Conservation (phyloP, 2,888 invertebrate species). For the Sminthurides aquaticus region DNA sequence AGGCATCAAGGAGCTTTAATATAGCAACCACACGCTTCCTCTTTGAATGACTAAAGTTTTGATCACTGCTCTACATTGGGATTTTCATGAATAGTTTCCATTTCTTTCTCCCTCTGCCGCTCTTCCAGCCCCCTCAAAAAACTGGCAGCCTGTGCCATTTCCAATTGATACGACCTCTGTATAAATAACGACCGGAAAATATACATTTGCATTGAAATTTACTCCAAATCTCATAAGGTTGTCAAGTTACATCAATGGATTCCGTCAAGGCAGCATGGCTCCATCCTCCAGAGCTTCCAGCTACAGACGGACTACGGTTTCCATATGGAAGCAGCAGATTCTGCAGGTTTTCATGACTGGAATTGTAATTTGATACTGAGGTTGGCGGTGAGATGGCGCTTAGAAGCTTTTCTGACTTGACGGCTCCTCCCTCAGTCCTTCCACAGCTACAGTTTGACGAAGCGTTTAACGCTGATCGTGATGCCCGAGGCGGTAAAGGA, state of each 20-base stretch:
- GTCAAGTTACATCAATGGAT: background rate
- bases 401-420: background rate
- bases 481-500: background rate
- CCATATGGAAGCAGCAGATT: background rate
- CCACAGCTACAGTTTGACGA: background rate
- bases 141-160: background rate
- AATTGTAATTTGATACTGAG: background rate
- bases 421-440: background rate
- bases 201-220: too few relatives aligned
- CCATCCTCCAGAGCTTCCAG: background rate
- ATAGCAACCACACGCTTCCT: too few relatives aligned
- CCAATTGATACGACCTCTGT: background rate
- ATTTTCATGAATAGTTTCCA: background rate
- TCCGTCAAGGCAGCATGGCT: background rate
- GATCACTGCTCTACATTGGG: background rate
- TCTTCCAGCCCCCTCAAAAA: background rate
- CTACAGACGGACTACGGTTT: background rate
- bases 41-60: too few relatives aligned
- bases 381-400: background rate
- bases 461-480: background rate
- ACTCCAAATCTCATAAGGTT: background rate
- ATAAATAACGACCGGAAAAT: too few relatives aligned
- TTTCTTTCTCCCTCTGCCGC: background rate
- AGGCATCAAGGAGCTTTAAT: too few relatives aligned
- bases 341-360: background rate